Conservation (phyloP, 1,140 invertebrate species). For the Neodiprion lecontei region DNA sequence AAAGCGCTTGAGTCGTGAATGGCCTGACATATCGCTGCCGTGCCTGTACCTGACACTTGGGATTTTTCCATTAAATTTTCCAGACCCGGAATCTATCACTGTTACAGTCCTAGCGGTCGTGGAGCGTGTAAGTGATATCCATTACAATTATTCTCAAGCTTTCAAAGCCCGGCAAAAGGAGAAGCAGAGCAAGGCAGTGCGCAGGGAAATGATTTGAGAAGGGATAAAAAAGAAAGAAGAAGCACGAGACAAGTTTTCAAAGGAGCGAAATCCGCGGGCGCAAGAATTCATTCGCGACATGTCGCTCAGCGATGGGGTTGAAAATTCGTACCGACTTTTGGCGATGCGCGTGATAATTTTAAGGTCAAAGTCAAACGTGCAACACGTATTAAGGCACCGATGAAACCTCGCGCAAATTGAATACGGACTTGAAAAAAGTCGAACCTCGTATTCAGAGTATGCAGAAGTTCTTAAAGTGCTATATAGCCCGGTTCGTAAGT, state of each 20-base stretch:
- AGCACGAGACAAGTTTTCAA: too few relatives aligned
- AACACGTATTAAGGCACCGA: neutral
- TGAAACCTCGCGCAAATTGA: neutral
- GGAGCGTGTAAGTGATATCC: slow-evolving; percentile 45
- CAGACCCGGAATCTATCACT: slow-evolving; percentile 60
- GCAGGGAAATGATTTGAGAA: too few relatives aligned
- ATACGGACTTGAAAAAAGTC: neutral
- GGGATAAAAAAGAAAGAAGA: too few relatives aligned
- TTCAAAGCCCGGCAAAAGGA: neutral
- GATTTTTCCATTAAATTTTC: slow-evolving; percentile 63
- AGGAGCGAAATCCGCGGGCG: too few relatives aligned
- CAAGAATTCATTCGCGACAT: too few relatives aligned
- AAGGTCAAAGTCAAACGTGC: too few relatives aligned
- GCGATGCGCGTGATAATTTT: too few relatives aligned
- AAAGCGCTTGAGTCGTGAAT: slow-evolving; percentile 46
- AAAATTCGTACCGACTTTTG: too few relatives aligned
- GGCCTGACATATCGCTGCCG: slow-evolving; percentile 58
- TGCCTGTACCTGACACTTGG: slow-evolving; percentile 59
- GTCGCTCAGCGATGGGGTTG: too few relatives aligned
- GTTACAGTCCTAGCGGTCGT: slow-evolving; percentile 12
- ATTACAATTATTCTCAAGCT: slow-evolving; percentile 46
- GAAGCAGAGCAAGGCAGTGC: too few relatives aligned
- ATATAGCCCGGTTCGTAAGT: slow-evolving; percentile 35
- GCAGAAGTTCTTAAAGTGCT: slow-evolving; percentile 15
- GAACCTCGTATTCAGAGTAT: neutral